Evolutionary conservation across 2,888 invertebrate genomes (phyloP).

Genomic region (Ormyrus thymus): DNA sequence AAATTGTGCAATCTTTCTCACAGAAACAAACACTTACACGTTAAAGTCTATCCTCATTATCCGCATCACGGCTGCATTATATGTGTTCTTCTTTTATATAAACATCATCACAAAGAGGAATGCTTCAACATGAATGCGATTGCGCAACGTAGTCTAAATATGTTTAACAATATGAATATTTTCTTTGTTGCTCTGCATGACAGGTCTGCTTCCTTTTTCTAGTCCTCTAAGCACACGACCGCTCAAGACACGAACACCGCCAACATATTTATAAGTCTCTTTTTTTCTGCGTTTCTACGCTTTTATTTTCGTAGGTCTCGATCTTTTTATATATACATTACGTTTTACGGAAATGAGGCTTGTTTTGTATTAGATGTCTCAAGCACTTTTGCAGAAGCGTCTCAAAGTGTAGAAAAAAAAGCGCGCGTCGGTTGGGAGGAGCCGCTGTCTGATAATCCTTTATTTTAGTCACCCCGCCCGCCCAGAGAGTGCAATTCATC

Average conservation of each 20-base stretch:
- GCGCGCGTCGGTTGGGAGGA: no score
- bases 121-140: constrained; percentile 13
- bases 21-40: neutral
- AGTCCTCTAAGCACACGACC: no score
- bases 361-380: no score
- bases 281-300: no score
- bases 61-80: constrained; percentile 13
- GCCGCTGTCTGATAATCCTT: constrained; percentile 7
- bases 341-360: no score
- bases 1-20: constrained; percentile 14
- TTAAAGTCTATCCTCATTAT: constrained; percentile 16
- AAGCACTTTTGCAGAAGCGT: no score
- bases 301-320: no score
- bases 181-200: constrained; percentile 42
- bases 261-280: no score
- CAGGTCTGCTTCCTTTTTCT: neutral
- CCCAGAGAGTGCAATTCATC: constrained; percentile 97
- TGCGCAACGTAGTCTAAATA: constrained; percentile 17
- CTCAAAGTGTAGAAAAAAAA: no score
- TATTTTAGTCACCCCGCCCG: constrained; percentile 90
- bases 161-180: constrained; percentile 21
- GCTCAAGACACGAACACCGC: no score
- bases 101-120: constrained; percentile 22
- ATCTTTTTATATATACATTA: no score
- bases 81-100: constrained; percentile 14